These are phyloP conservation scores for Hyaena hyaena DNA, from an alignment of 2,113 vertebrate genomes.

Conservation along the genomic window DNA sequence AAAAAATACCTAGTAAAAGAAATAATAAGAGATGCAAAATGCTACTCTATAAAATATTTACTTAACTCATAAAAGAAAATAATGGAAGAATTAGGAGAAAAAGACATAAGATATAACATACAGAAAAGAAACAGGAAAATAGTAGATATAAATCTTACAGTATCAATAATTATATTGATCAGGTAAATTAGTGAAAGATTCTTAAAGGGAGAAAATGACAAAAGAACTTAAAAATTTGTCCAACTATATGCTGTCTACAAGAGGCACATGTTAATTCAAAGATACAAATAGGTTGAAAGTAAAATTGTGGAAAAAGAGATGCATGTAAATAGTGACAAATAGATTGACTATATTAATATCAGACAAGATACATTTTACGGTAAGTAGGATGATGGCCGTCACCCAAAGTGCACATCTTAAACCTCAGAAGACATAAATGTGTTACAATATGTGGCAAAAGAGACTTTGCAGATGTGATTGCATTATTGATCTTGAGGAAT, in stretches of 20 bases:
- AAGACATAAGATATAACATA: not conserved
- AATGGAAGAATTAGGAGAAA: not conserved
- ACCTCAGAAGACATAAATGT: not conserved
- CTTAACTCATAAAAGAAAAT: not conserved
- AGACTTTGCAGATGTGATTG: not conserved
- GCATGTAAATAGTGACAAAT: not conserved
- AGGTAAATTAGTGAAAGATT: not conserved
- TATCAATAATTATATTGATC: not conserved
- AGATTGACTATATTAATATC: not conserved
- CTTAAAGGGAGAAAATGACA: not conserved
- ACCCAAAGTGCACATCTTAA: not conserved
- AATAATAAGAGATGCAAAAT: not conserved
- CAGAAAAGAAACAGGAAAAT: not conserved
- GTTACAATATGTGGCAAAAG: not conserved
- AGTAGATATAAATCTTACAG: not conserved
- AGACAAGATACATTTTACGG: not conserved
- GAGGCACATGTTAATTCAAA: not conserved
- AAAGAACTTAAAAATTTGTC: not conserved
- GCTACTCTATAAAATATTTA: not conserved
- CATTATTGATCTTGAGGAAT: not conserved
- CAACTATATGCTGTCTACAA: not conserved
- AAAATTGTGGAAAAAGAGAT: not conserved
- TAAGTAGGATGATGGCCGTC: not conserved
- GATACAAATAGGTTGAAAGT: not conserved
- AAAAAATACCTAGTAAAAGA: not conserved